Evolutionary conservation across 2,888 invertebrate species (phyloP), one percentile per base, ranked within the genome.

Genomic region (Beris morrisii): DNA sequence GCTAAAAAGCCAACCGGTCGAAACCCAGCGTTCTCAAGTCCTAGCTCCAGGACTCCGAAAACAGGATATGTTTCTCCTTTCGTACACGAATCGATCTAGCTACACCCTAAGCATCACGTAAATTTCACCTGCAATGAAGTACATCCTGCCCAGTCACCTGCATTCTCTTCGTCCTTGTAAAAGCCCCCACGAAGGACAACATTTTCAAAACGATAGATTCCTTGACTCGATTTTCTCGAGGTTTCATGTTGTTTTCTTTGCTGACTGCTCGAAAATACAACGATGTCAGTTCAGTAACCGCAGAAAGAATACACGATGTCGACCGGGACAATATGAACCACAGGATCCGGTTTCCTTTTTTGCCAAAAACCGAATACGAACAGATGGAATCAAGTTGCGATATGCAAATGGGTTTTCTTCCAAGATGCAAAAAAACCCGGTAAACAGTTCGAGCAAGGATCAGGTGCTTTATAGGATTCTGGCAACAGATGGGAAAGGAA

Each of bases 121-220:
- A 50, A 46, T 52, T 61, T 61, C 61, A 61, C 61, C 61, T 61
- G 61, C 61, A 61, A 52, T 61, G 61, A 61, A 61, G 61, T 61
- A 52, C 43, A 61, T 61, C 61, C 61, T 50, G 50, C 50, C 9
- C 58, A 46, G 22, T 22, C 52, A 43, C 61, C 50, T 61, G 46
- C 46, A 48, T 30, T 59, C 54, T 5, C 5, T 38, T 38, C 38
- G 38, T 9, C 38, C 38, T 38, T 38, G 5, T 9, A 38, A 22
- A 22, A 22, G 22, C 3, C 38, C 38, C 38, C 38, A 5, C 38
- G 9, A 38, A 38, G 9, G 9, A 38, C 9, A 38, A 38, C 38
- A 38, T 7, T 38, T 38, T 38, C 38, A 38, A 38, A 22, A 9
- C 9, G 9, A 38, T 7, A 38, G 38, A 38, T 38, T 5, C 38